These are phyloP conservation scores for Zoanthus solanderi DNA, from an alignment of 92 coral and sea anemone species.

Conservation along the genomic window DNA sequence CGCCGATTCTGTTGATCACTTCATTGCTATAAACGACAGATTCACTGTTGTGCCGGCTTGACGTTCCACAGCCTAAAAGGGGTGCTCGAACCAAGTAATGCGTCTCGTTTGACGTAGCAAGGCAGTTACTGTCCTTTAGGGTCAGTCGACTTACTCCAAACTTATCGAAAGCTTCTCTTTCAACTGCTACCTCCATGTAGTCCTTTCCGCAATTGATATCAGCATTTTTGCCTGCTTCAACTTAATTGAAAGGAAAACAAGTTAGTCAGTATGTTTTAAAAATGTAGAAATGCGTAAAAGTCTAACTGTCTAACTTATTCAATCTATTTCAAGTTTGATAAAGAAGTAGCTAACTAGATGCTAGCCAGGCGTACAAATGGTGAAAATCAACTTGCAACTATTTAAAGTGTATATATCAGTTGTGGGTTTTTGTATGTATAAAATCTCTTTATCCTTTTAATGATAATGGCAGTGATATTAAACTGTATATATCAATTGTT, in stretches of 20 bases:
- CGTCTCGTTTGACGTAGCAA: constrained; percentile 73
- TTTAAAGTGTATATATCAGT: no score
- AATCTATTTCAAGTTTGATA: no score
- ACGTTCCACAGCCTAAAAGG: constrained; percentile 85
- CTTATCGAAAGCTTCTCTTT: constrained; percentile 51
- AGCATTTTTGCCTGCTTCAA: constrained; percentile 43
- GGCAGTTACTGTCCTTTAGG: constrained; percentile 69
- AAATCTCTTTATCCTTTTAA: no score
- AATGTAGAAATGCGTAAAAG: background rate
- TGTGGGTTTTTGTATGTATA: no score
- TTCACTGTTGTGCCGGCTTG: constrained; percentile 67
- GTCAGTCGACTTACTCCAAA: constrained; percentile 54
- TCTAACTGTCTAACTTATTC: no score
- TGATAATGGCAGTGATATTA: no score
- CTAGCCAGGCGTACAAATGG: no score
- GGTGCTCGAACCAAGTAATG: constrained; percentile 78
- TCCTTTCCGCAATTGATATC: constrained; percentile 67
- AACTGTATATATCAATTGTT: no score
- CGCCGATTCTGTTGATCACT: constrained; percentile 58
- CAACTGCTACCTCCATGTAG: constrained; percentile 75
- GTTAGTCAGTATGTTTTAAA: background rate
- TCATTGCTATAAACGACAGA: constrained; percentile 84
- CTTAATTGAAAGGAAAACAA: background rate
- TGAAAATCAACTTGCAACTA: no score
- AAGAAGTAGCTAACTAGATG: no score